These are phyloP conservation scores for Pyxicephalus adspersus DNA, from an alignment of 2,113 vertebrate genomes.

Conservation along the genomic window DNA sequence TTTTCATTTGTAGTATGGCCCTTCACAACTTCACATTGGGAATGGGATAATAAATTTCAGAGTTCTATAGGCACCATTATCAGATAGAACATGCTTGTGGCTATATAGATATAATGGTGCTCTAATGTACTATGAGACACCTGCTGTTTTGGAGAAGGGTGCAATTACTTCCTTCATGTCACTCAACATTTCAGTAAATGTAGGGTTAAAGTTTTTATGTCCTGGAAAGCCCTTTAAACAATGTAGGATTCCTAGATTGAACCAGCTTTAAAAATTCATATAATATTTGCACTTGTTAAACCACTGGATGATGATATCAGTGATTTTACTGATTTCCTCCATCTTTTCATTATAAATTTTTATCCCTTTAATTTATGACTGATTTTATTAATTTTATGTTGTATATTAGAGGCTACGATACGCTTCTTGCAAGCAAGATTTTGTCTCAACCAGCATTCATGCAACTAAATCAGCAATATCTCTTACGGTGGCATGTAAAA, in stretches of 20 bases:
- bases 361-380: conserved; percentile 87
- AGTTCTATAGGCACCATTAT: no score
- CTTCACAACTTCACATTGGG: no score
- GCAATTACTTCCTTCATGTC: no score
- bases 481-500: conserved; percentile 64
- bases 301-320: conserved; percentile 73
- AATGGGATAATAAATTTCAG: no score
- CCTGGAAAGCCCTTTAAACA: conserved; percentile 9
- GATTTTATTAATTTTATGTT: conserved; percentile 77
- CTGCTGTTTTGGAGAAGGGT: no score
- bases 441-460: conserved; percentile 62
- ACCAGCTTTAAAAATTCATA: conserved; percentile 80
- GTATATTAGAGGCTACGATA: conserved; percentile 74
- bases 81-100: no score
- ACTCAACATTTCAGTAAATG: no score
- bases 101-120: no score
- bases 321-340: conserved; percentile 70
- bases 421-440: conserved; percentile 76
- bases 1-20: no score
- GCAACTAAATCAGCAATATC: conserved; percentile 66
- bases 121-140: no score
- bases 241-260: conserved; percentile 74
- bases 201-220: no score
- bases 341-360: conserved; percentile 79
- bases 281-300: conserved; percentile 84